Base-by-base conservation (phyloP, 1,140 invertebrate genomes). In the Ostrea denselamellosa region DNA sequence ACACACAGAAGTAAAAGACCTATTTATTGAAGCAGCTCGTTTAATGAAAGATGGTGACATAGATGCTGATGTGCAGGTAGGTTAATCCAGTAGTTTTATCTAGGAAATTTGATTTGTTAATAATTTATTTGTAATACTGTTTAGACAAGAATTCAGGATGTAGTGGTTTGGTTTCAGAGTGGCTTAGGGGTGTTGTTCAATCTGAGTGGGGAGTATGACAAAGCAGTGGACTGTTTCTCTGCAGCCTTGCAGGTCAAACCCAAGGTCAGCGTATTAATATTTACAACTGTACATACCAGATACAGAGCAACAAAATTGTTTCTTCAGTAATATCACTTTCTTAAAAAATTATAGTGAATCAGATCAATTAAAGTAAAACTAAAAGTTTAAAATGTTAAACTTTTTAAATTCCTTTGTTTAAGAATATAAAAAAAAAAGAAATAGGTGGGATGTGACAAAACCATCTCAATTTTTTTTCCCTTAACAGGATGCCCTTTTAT, bases 161-260 rank as follows among this genome's bases (percentile, higher is more conserved):
- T 17, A 81, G 10, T 81, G n/a, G 3, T 52, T 83, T 52, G 8
- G 10, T 83, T 89, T 34, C 87, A 99, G 95, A 97, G 97, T 95
- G 98, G 98, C 82, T 95, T 99, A 9, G 99, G 99, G 10, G 98
- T 99, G 8, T 95, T 99, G 52, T 99, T 99, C 92, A 99, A 99
- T 95, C 96, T 99, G 14, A 97, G 97, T 58, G 97, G 97, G 71
- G 98, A 99, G 94, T 99, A 97, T 95, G 97, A 98, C 91, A 99
- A 99, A 96, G 99, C 99, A 34, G 97, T 97, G 3, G 99, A 99
- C 95, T 99, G 98, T 95, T 99, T 99, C 94, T 96, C 96, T 93
- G 96, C 98, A 58, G 98, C 99, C 0, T 94, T 99, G 12, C 96
- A 97, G 94, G 97, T 97, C 10, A 96, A 96, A 92, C 97, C 97